Evolutionary conservation across 2,797 vertebrate species (phyloP), one percentile per base, ranked within the genome.

Genomic region (Alauda arvensis): DNA sequence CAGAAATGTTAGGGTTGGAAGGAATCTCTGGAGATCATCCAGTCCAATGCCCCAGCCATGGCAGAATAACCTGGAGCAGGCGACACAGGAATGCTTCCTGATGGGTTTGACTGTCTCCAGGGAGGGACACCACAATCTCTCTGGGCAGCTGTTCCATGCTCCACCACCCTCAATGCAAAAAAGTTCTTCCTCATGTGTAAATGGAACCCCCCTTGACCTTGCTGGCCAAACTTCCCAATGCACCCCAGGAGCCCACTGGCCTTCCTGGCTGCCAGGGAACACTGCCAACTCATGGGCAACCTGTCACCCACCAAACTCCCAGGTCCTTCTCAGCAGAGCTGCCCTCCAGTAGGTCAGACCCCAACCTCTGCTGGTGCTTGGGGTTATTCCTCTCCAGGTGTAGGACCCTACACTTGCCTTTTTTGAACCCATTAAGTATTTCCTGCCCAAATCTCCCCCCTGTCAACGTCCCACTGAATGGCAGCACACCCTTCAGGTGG

Each of bases 271-370:
- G 29, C 52, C 61, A 65, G 31, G 17, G 18, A 26, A 18, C 26
- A 16, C 37, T 43, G 52, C 5, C 0, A 0, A 12, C 1, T 29
- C 20, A 29, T 14, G 33, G 46, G 4, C 24, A 67, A 16, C 7
- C 29, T 60, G 16, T 20, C 28, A 52, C 3, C 14, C 33, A 56
- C 31, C 31, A 40, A 39, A 29, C 17, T 33, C 19, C 9, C 81
- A 25, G 19, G 25, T 40, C 14, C 8, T 67, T 60, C 46, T 46
- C 26, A 18, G 13, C 29, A 6, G 24, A 67, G 17, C 13, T 53
- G 40, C 12, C 60, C 37, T 37, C 6, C 42, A 76, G 33, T 14
- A 53, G 33, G 11, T 40, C 48, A 53, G 40, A 33, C 40, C 20
- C 9, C 29, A 52, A 0, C 1, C 13, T 29, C n/a, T 19, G n/a